Evolutionary conservation across 2,797 vertebrate species (phyloP).

Genomic region (Phalanger gymnotis): DNA sequence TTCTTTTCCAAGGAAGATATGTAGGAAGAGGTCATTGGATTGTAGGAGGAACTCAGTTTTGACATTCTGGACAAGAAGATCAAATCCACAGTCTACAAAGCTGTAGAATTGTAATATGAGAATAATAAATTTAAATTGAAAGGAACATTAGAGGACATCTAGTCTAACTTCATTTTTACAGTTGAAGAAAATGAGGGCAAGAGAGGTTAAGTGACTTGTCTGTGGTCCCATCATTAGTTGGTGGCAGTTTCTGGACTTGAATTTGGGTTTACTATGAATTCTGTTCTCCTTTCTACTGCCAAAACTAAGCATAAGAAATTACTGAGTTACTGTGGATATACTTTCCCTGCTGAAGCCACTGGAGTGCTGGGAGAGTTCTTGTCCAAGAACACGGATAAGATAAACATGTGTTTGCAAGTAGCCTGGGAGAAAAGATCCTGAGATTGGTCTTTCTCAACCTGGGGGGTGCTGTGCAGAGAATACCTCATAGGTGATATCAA

Average conservation of each 20-base stretch:
- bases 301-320: not conserved
- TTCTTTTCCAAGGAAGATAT: slow-evolving; percentile 59
- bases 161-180: not conserved
- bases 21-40: slow-evolving; percentile 33
- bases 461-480: not conserved
- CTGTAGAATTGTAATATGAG: not conserved
- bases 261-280: not conserved
- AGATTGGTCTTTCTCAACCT: not conserved
- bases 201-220: not conserved
- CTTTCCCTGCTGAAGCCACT: not conserved
- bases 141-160: not conserved
- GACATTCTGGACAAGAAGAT: not conserved
- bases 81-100: not conserved
- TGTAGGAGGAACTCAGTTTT: slow-evolving; percentile 36
- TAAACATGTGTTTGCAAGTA: not conserved
- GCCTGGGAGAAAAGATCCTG: not conserved
- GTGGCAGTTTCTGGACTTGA: not conserved
- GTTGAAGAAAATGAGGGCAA: not conserved
- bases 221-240: not conserved
- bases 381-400: not conserved
- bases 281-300: not conserved
- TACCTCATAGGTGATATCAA: not conserved
- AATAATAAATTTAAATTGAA: not conserved
- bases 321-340: not conserved
- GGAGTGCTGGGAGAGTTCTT: not conserved